Evolutionary conservation across 2,888 invertebrate species (phyloP).

Genomic region (Lasioglossum leucozonium): DNA sequence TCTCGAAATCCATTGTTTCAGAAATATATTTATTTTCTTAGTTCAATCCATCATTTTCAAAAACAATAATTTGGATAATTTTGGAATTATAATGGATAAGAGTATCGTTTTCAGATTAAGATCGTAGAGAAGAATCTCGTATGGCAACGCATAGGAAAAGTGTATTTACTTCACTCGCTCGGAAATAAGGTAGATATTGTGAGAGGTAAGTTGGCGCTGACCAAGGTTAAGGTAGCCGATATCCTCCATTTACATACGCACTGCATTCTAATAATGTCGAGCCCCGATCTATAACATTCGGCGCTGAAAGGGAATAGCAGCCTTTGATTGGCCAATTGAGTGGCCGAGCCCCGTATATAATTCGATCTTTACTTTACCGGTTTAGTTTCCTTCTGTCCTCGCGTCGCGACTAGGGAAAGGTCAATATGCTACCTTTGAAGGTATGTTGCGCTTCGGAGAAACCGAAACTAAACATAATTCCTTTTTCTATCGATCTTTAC

Average conservation of each 20-base stretch:
- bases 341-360: conserved; percentile 75
- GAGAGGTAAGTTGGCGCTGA: conserved; percentile 71
- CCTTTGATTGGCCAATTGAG: conserved; percentile 74
- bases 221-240: conserved; percentile 80
- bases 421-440: conserved; percentile 72
- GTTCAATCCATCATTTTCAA: neutral
- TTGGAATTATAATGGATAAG: too few relatives aligned
- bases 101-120: neutral
- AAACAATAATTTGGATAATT: too few relatives aligned
- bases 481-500: neutral
- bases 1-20: neutral
- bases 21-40: neutral
- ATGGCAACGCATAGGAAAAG: neutral
- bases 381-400: conserved; percentile 64
- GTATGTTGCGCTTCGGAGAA: conserved; percentile 62
- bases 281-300: conserved; percentile 58
- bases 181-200: conserved; percentile 54
- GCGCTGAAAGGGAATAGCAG: conserved; percentile 73
- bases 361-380: conserved; percentile 75
- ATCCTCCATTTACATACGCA: conserved; percentile 57
- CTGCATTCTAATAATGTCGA: conserved; percentile 68
- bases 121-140: neutral
- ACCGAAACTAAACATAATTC: neutral
- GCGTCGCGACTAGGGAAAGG: conserved; percentile 56
- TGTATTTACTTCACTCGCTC: conserved; percentile 1